These are phyloP conservation scores for Blastobasis adustella DNA, from an alignment of 2,888 invertebrate species.

Conservation along the genomic window DNA sequence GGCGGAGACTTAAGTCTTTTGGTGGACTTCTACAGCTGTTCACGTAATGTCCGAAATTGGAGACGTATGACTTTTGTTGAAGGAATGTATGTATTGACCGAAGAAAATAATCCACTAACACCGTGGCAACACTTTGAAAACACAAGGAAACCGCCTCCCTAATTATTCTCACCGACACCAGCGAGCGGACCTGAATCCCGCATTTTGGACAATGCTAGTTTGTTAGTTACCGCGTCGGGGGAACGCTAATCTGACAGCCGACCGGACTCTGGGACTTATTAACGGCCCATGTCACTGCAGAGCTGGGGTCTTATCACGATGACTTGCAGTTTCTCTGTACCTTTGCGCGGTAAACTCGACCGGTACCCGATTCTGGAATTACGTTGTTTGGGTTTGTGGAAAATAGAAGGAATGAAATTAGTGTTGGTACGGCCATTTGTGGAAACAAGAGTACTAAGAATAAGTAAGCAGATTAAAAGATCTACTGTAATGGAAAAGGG, in stretches of 20 bases:
- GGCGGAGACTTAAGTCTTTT: neutral
- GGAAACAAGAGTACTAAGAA: too few species aligned
- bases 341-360: too few species aligned
- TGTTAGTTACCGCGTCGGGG: constrained; percentile 37
- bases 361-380: too few species aligned
- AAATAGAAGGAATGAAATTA: too few species aligned
- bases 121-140: constrained; percentile 3
- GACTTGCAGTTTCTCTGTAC: too few species aligned
- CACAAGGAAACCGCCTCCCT: constrained; percentile 15
- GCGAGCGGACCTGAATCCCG: constrained; percentile 22
- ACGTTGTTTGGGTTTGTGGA: too few species aligned
- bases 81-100: neutral
- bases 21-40: neutral
- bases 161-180: constrained; percentile 21
- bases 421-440: too few species aligned
- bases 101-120: constrained; percentile 4
- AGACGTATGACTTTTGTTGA: too few species aligned
- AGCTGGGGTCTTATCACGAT: too few species aligned
- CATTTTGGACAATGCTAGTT: constrained; percentile 34
- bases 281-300: constrained; percentile 41
- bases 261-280: constrained; percentile 34
- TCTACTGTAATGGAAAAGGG: too few species aligned
- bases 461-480: too few species aligned
- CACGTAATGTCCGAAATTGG: too few species aligned
- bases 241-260: constrained; percentile 46